Evolutionary conservation across 2,113 vertebrate genomes (phyloP).

Genomic region (Tautogolabrus adspersus): DNA sequence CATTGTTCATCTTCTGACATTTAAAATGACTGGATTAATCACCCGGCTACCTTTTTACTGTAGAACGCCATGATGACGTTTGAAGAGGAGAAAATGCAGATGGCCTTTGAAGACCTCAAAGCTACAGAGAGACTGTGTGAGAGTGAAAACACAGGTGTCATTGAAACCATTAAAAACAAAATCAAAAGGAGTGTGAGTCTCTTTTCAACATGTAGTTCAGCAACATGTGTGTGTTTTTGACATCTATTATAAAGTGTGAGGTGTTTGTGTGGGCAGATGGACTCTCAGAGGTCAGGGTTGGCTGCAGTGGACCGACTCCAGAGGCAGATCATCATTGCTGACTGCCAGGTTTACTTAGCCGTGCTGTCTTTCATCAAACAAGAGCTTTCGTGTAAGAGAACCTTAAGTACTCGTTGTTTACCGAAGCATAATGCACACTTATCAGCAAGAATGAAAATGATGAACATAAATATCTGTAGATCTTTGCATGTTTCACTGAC

Average conservation of each 20-base stretch:
- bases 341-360: conserved; percentile 98
- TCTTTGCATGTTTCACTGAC: not conserved
- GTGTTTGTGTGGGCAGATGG: conserved; percentile 81
- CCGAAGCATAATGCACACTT: not conserved
- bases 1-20: too few relatives aligned
- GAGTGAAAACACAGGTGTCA: conserved; percentile 92
- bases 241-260: not conserved
- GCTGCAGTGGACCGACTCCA: conserved; percentile 93
- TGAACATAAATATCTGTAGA: not conserved
- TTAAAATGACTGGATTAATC: not conserved
- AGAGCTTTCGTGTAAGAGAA: conserved; percentile 90
- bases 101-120: conserved; percentile 92
- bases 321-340: conserved; percentile 97
- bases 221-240: not conserved
- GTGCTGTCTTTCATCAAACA: conserved; percentile 97
- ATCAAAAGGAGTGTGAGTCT: conserved; percentile 93
- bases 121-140: conserved; percentile 94
- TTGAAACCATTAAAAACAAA: conserved; percentile 96
- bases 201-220: not conserved
- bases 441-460: not conserved
- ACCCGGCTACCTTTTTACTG: not conserved
- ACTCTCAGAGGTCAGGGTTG: conserved; percentile 88
- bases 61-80: conserved; percentile 98
- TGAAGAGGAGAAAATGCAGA: conserved; percentile 97
- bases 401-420: not conserved